Conservation (phyloP, 1,140 invertebrate genomes). For the Acyrthosiphon pisum region DNA sequence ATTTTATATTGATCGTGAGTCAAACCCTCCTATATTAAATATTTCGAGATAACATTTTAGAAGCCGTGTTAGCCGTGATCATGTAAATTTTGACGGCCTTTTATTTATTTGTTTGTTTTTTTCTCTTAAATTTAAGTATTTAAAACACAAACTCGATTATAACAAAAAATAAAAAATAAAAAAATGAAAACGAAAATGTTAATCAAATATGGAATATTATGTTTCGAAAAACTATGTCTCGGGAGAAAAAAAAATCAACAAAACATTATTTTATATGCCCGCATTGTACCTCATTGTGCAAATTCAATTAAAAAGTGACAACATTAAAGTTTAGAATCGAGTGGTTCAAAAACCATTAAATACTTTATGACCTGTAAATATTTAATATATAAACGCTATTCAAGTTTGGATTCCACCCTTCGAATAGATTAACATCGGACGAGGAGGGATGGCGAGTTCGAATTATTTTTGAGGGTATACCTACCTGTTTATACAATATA, state of each 20-base stretch:
- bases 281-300: neutral
- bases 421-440: neutral
- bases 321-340: neutral
- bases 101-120: neutral
- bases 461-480: neutral
- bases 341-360: slow-evolving; percentile 27
- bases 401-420: neutral
- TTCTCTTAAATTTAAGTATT: neutral
- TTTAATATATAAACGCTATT: slow-evolving; percentile 14
- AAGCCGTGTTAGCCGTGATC: neutral
- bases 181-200: neutral
- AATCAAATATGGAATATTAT: neutral
- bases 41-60: neutral
- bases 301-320: slow-evolving; percentile 26
- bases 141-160: neutral
- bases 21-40: neutral
- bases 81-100: neutral
- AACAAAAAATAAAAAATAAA: neutral
- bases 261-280: neutral
- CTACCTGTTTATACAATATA: neutral
- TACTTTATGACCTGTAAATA: slow-evolving; percentile 23
- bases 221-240: neutral
- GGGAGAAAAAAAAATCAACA: neutral
- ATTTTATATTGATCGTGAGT: neutral
- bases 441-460: neutral